Percentiles rank a stretch among this genome's conserved stretches.
These are phyloP conservation scores for Forbesichthys papilliferus DNA, from an alignment of 2,113 vertebrate species.

Conservation along the genomic window DNA sequence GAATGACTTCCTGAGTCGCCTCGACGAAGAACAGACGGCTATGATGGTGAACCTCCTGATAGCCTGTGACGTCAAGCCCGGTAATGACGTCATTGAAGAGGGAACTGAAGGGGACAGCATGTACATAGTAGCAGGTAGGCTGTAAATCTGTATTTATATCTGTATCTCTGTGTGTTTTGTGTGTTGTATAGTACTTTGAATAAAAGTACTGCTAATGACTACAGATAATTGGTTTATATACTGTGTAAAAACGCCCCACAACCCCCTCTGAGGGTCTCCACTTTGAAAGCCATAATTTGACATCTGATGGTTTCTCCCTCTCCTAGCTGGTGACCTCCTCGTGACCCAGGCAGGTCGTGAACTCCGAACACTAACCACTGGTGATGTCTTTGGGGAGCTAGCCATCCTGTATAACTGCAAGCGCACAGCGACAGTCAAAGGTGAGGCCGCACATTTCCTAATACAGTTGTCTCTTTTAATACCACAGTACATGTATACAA, in stretches of 20 bases:
- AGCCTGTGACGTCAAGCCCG: slow-evolving; percentile 31
- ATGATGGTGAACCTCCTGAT: slow-evolving; percentile 78
- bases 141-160: neutral
- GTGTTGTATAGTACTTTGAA: neutral
- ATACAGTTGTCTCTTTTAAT: neutral
- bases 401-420: slow-evolving; percentile 83
- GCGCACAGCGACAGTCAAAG: slow-evolving; percentile 80
- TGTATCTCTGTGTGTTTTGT: slow-evolving; percentile 3
- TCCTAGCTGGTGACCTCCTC: slow-evolving; percentile 74
- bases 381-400: slow-evolving; percentile 81
- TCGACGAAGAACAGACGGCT: slow-evolving; percentile 79
- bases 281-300: neutral
- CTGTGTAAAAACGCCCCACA: too few relatives aligned
- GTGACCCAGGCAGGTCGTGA: slow-evolving; percentile 73
- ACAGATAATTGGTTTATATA: neutral
- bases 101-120: slow-evolving; percentile 78
- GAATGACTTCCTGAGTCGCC: slow-evolving; percentile 79
- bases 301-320: neutral
- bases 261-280: too few relatives aligned
- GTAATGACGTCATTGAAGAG: slow-evolving; percentile 73
- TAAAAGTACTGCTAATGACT: neutral
- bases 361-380: slow-evolving; percentile 71
- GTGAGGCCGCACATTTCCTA: slow-evolving; percentile 41
- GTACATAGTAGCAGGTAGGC: slow-evolving; percentile 82
- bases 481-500: neutral